Base-by-base conservation (phyloP, 2,113 vertebrate species). In the Lepisosteus osseus region DNA sequence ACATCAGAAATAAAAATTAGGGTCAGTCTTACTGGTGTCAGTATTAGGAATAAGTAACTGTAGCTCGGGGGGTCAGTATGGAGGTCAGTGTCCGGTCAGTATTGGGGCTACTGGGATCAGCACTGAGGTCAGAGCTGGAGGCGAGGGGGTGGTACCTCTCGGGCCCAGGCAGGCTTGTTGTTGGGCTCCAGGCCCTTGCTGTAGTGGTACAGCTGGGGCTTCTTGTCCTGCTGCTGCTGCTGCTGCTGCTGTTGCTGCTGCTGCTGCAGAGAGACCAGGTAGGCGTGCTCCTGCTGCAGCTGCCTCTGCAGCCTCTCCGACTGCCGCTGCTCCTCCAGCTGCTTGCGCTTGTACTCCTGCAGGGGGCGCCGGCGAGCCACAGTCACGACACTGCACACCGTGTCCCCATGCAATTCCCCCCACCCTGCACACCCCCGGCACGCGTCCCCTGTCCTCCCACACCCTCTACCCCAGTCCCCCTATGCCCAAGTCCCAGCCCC, bases 311-410 rank as follows among this genome's bases (percentile, higher is more conserved):
- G 90, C 1, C 94, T 88, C 82, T 97, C 94, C 0, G 95, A 95
- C 92, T 96, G 95, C 41, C 95, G 88, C 86, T 96, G 95, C 77
- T 96, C 95, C 86, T 97, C 95, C 72, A 97, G 87, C 90, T 97
- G 95, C 78, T 96, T 95, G 68, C 94, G 92, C 83, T 97, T 97
- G 78, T 97, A 97, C 79, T 96, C 94, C 95, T 97, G 85, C 76
- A 61, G 74, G 65, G 57, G 57, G 12, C 29, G 29, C 29, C 29
- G 29, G 29, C 29, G 57, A 70, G 29, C 75, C 55, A 76, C 15
- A 74, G 13, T 6, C 65, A 51, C 11, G 17, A 9, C 55, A 59
- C 13, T 57, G 14, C 51, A 72, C 51, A 44, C 29, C 29, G 29
- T 29, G 29, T 29, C 29, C 29, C 29, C 29, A 29, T 29, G 29